These are phyloP conservation scores for Brachypodius melanocephalos DNA, from an alignment of 2,113 vertebrate genomes.

Conservation along the genomic window DNA sequence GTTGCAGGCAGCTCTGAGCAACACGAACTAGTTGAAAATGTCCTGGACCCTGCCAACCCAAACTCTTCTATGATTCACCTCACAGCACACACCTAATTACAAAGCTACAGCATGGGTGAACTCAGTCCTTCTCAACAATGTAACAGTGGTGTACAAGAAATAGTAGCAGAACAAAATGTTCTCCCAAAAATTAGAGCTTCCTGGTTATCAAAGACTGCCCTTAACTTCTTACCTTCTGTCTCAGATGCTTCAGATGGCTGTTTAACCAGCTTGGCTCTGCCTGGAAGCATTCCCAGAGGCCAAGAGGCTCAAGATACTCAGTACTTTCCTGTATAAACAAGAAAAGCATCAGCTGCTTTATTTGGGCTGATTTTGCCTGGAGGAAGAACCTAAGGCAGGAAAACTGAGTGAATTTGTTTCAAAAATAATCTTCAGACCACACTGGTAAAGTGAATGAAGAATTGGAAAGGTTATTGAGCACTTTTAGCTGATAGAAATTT, in stretches of 20 bases:
- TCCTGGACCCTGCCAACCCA: neutral
- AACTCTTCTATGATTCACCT: neutral
- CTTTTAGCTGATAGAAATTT: neutral
- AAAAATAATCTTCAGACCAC: neutral
- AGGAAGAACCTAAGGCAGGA: neutral
- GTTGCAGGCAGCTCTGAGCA: neutral
- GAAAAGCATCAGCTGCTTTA: neutral
- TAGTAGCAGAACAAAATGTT: neutral
- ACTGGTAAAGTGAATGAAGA: neutral
- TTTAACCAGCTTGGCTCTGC: neutral
- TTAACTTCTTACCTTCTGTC: neutral
- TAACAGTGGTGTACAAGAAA: neutral
- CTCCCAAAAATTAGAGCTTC: neutral
- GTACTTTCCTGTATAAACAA: neutral
- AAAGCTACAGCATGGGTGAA: neutral
- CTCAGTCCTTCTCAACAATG: neutral
- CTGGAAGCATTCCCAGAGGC: neutral
- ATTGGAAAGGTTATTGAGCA: neutral
- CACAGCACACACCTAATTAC: neutral
- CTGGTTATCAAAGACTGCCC: neutral
- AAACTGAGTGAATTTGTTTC: neutral
- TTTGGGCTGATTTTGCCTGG: neutral
- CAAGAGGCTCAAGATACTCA: neutral
- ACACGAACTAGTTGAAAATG: neutral
- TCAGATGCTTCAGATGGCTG: accelerated